phyloP scores from a whole-genome alignment of 37 sponge, comb jelly and placozoan species.

The Amphimedon queenslandica region DNA sequence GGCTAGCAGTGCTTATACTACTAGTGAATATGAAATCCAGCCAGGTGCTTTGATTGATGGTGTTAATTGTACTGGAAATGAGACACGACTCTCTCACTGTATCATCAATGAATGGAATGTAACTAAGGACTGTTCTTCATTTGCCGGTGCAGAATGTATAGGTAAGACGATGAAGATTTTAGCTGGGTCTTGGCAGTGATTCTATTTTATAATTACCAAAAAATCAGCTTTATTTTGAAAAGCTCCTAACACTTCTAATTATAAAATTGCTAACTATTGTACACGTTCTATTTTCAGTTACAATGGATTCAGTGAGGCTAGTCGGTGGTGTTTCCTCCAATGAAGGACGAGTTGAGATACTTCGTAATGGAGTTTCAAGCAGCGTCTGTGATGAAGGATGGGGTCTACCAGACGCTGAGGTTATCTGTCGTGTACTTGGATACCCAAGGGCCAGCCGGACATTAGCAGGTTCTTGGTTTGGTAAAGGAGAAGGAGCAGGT shows the following conservation, averaged over 20 bases:
- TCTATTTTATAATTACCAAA: no score
- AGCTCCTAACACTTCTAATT: no score
- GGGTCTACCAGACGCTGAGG: neutral
- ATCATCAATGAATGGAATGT: neutral
- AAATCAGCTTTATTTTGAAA: no score
- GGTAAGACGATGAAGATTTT: conserved; percentile 13
- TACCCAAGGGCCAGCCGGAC: neutral
- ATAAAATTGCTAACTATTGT: no score
- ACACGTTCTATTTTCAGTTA: neutral
- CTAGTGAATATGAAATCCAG: no score
- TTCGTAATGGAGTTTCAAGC: neutral
- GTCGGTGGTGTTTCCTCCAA: neutral
- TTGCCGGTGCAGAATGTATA: conserved; percentile 16
- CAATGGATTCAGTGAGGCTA: neutral
- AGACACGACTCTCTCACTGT: conserved; percentile 1
- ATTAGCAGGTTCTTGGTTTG: neutral
- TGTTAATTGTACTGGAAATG: conserved; percentile 15
- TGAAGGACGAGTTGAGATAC: neutral
- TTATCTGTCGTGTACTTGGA: conserved; percentile 9
- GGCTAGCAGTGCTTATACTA: no score
- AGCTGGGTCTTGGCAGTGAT: neutral
- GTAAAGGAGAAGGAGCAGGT: neutral
- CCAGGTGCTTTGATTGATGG: no score
- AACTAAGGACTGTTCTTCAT: conserved; percentile 11
- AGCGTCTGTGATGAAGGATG: conserved; percentile 1